Evolutionary conservation across 2,113 vertebrate genomes (phyloP), one percentile per base, ranked within the genome.

Genomic region (Taurulus bubalis): DNA sequence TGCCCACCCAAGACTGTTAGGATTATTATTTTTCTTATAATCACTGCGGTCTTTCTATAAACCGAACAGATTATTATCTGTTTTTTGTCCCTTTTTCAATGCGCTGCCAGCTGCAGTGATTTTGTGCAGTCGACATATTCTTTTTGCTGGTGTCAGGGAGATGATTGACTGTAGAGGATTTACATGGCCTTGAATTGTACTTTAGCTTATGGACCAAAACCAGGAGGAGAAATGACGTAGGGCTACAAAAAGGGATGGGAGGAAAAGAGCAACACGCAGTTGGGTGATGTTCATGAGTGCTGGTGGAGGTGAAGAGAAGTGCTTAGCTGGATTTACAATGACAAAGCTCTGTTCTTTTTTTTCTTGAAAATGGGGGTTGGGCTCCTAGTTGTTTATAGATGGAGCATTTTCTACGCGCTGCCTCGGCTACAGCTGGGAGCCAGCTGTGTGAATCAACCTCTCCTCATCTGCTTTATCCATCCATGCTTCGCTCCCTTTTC

Each of bases 371-470:
- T 64, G 86, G 91, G 90, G 89, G 88, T 73, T 87, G 89, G 86
- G 88, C 80, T 84, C 74, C 70, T 24, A n/a, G 85, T 91, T 92
- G 92, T 93, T 93, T 93, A 89, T 83, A 91, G 84, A 89, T 80
- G 75, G 73, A 84, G 78, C 78, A 45, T 71, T 87, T 69, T 80
- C 78, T 85, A 75, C 60, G n/a, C 4, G 71, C 84, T 76, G 83
- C 86, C 69, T 77, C 18, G 1, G 26, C 77, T 90, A 82, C 96
- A 97, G 96, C 95, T 97, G 96, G 93, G 80, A 89, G 86, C 95
- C 96, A 96, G 96, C 96, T 97, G 96, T 95, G 93, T 94, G 95
- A 91, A 89, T 91, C 90, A 89, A 82, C 85, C 82, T 90, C 87
- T 89, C 86, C 92, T 93, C 91, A 89, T 91, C 91, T 91, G 90